These are phyloP conservation scores for Poeciliopsis turrubarensis DNA, from an alignment of 2,113 vertebrate genomes.

Conservation along the genomic window DNA sequence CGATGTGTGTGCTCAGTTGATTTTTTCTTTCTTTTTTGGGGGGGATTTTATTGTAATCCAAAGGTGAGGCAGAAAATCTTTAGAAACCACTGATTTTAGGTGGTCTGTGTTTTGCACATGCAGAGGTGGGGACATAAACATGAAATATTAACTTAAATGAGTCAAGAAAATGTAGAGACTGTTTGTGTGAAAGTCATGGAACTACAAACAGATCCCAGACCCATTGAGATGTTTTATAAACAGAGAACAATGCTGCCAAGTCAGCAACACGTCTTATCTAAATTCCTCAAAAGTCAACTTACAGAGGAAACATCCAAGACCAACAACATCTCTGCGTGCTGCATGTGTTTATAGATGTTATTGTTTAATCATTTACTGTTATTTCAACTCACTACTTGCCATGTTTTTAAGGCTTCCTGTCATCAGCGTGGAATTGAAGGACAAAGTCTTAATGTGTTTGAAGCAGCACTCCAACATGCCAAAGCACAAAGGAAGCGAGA, in stretches of 20 bases:
- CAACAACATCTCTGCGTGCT: slow-evolving; percentile 14
- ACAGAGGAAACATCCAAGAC: slow-evolving; percentile 18
- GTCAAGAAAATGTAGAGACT: not conserved
- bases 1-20: no score
- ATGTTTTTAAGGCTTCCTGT: not conserved
- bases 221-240: slow-evolving; percentile 21
- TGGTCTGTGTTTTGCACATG: not conserved
- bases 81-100: not conserved
- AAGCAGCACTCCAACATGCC: not conserved
- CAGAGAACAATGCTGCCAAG: slow-evolving; percentile 6
- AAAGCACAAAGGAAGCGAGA: slow-evolving; percentile 11
- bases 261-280: slow-evolving; percentile 12
- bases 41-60: no score
- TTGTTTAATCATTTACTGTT: slow-evolving; percentile 18
- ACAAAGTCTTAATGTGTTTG: slow-evolving; percentile 1
- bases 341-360: slow-evolving; percentile 13
- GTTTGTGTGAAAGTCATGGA: not conserved
- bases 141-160: not conserved
- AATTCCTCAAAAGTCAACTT: slow-evolving; percentile 19
- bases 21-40: no score
- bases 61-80: no score
- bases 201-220: slow-evolving; percentile 2
- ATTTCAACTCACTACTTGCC: slow-evolving; percentile 15
- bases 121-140: not conserved
- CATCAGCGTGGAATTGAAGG: not conserved